Evolutionary conservation across 2,888 invertebrate genomes (phyloP).

Genomic region (Agonopterix subpropinquella): DNA sequence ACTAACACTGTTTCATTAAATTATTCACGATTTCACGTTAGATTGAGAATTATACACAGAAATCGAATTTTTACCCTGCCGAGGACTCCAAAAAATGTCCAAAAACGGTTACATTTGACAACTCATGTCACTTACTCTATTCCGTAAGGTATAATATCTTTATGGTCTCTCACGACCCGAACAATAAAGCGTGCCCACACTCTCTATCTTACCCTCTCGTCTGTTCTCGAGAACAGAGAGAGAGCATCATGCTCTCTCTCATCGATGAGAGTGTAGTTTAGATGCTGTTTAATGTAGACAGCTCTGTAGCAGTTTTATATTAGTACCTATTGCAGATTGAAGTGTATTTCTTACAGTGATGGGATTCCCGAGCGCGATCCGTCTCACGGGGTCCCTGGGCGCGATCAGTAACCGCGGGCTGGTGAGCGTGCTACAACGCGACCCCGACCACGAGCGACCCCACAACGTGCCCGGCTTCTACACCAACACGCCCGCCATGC

Average conservation of each 20-base stretch:
- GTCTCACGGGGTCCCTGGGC: constrained; percentile 65
- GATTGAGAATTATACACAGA: no score
- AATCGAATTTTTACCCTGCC: no score
- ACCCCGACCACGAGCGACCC: constrained; percentile 57
- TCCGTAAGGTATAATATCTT: no score
- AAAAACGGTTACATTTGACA: no score
- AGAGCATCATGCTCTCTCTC: background rate
- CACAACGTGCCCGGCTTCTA: constrained; percentile 69
- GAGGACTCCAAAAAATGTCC: no score
- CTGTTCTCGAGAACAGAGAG: no score
- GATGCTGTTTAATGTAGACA: background rate
- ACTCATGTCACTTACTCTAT: no score
- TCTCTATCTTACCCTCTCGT: no score
- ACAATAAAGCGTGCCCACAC: no score
- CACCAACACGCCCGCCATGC: constrained; percentile 27
- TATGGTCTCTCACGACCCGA: no score
- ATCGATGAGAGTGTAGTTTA: background rate
- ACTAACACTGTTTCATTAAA: no score
- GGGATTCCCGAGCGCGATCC: constrained; percentile 48
- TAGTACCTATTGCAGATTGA: background rate
- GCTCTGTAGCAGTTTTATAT: background rate
- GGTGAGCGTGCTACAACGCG: constrained; percentile 43
- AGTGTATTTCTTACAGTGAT: constrained; percentile 23
- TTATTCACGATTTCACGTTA: no score
- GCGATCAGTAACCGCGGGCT: constrained; percentile 60